Evolutionary conservation across 1,140 invertebrate genomes (phyloP).

Genomic region (Caenorhabditis tropicalis): DNA sequence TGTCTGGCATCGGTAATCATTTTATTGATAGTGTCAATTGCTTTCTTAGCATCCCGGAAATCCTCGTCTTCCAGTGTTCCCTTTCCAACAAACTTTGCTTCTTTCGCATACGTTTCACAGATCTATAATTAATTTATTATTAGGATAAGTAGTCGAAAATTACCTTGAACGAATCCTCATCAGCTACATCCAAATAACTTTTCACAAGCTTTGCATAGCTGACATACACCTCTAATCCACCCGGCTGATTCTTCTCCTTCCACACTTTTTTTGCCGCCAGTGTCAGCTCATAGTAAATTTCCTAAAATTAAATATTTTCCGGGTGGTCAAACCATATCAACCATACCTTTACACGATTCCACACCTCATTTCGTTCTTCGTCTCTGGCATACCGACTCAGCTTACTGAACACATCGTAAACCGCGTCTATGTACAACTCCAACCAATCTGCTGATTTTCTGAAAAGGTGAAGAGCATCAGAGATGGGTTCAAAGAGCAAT

Average conservation of each 20-base stretch:
- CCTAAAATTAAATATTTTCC: conserved; percentile 26
- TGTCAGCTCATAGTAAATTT: conserved; percentile 46
- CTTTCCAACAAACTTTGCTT: conserved; percentile 51
- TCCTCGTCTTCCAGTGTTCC: conserved; percentile 51
- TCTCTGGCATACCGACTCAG: conserved; percentile 48
- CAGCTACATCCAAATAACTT: conserved; percentile 54
- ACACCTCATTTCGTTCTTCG: conserved; percentile 46
- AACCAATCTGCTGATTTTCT: conserved; percentile 53
- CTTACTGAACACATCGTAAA: conserved; percentile 52
- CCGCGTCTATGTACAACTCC: conserved; percentile 34
- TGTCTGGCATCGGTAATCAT: conserved; percentile 47
- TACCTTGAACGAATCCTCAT: conserved; percentile 54
- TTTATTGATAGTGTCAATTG: conserved; percentile 52
- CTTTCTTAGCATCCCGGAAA: conserved; percentile 50
- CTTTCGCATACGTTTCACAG: conserved; percentile 50
- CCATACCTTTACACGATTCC: conserved; percentile 51
- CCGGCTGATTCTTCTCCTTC: conserved; percentile 53
- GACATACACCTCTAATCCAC: conserved; percentile 46
- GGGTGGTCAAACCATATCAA: not conserved
- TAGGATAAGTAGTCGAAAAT: not conserved
- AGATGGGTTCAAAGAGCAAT: too few species aligned
- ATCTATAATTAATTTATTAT: not conserved
- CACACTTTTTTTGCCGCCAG: conserved; percentile 48
- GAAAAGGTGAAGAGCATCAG: not conserved
- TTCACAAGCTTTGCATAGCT: conserved; percentile 52